Evolutionary conservation across 1,140 invertebrate genomes (phyloP).

Genomic region (Brachionus paranguensis): DNA sequence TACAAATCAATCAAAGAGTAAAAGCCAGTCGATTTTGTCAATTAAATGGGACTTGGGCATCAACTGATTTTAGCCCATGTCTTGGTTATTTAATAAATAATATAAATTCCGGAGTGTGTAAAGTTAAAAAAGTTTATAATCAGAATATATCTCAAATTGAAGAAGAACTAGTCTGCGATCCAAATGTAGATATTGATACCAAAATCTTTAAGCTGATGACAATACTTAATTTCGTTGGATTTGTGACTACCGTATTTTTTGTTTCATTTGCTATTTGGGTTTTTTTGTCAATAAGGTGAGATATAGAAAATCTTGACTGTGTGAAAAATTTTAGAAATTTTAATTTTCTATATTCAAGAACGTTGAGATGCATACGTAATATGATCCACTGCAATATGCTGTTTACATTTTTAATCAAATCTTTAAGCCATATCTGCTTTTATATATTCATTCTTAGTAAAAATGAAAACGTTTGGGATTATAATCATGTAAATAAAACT

Average conservation of each 20-base stretch:
- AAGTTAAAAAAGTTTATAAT: not conserved
- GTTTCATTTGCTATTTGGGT: conserved; percentile 31
- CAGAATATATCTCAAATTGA: not conserved
- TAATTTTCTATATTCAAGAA: not conserved
- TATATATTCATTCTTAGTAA: conserved; percentile 8
- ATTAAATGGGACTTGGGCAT: not conserved
- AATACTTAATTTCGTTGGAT: conserved; percentile 2
- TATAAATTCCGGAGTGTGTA: not conserved
- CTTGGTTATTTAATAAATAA: not conserved
- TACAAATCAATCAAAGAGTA: not conserved
- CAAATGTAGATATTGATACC: not conserved
- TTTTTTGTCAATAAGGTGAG: conserved; percentile 11
- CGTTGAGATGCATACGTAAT: conserved; percentile 17
- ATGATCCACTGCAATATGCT: conserved; percentile 40
- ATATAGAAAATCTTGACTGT: not conserved
- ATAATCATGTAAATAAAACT: conserved; percentile 5
- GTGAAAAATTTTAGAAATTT: too few species aligned
- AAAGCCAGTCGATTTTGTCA: not conserved
- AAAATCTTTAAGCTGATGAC: conserved; percentile 15
- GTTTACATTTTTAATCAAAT: conserved; percentile 38
- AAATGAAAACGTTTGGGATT: not conserved
- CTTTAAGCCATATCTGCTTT: not conserved
- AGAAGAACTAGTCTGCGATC: not conserved
- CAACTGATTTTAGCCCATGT: not conserved
- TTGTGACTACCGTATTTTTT: not conserved